phyloP scores from a whole-genome alignment of 2,797 vertebrate genomes.

The Epinephelus malabaricus region DNA sequence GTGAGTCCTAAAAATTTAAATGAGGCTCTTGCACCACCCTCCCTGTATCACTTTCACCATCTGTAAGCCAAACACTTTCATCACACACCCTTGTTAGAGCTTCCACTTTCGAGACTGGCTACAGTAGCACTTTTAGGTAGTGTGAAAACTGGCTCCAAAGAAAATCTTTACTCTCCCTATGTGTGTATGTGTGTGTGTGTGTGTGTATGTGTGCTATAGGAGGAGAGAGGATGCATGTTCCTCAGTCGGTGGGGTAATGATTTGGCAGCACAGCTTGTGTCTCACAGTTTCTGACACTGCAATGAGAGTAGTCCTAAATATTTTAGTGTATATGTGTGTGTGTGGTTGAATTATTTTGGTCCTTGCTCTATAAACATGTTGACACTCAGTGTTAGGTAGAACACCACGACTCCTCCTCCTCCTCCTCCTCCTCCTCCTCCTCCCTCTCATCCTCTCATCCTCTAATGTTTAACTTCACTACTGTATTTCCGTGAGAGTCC shows the following conservation, averaged over 20 bases:
- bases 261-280: slow-evolving; percentile 64
- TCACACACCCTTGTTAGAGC: slow-evolving; percentile 34
- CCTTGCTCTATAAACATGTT: slow-evolving; percentile 5
- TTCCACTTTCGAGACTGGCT: slow-evolving; percentile 34
- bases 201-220: slow-evolving; percentile 9
- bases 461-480: slow-evolving; percentile 43
- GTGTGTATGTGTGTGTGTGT: not conserved
- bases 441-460: not conserved
- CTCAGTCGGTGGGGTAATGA: slow-evolving; percentile 64
- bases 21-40: slow-evolving; percentile 12
- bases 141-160: slow-evolving; percentile 37
- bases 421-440: not conserved
- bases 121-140: slow-evolving; percentile 34
- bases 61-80: slow-evolving; percentile 39
- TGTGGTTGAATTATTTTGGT: slow-evolving; percentile 15
- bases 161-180: slow-evolving; percentile 20
- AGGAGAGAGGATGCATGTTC: slow-evolving; percentile 40
- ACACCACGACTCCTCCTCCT: slow-evolving; percentile 12
- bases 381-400: slow-evolving; percentile 19
- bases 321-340: slow-evolving; percentile 44
- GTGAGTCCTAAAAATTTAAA: slow-evolving; percentile 38
- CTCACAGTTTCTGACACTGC: slow-evolving; percentile 66
- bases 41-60: slow-evolving; percentile 11
- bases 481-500: slow-evolving; percentile 49
- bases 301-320: slow-evolving; percentile 59